These are phyloP conservation scores for Trichopria drosophilae DNA, from an alignment of 2,888 invertebrate species.

Conservation along the genomic window DNA sequence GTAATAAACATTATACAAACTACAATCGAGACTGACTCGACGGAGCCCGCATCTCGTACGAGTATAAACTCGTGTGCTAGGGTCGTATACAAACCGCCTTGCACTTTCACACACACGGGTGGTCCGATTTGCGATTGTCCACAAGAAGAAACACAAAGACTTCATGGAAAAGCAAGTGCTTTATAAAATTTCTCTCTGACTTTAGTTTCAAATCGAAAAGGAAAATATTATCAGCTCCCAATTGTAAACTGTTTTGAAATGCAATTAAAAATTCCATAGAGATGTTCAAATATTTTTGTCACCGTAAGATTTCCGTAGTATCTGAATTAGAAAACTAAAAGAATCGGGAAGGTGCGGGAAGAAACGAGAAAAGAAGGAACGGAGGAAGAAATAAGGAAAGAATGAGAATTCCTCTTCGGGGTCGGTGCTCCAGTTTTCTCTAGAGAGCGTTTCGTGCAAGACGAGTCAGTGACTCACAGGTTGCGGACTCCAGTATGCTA, in stretches of 20 bases:
- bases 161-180: not conserved
- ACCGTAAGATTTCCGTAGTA: slow-evolving; percentile 2
- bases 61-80: too few relatives aligned
- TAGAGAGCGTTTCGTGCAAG: slow-evolving; percentile 37
- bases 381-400: slow-evolving; percentile 18
- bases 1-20: too few relatives aligned
- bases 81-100: too few relatives aligned
- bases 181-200: not conserved
- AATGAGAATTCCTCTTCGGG: slow-evolving; percentile 29
- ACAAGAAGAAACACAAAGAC: not conserved
- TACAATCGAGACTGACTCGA: too few relatives aligned
- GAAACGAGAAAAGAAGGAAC: not conserved
- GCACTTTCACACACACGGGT: slow-evolving; percentile 46
- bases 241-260: slow-evolving; percentile 3
- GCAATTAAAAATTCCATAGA: not conserved
- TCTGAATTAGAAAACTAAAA: not conserved
- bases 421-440: slow-evolving; percentile 44
- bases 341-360: not conserved
- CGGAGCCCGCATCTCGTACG: too few relatives aligned
- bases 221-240: slow-evolving; percentile 7
- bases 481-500: slow-evolving; percentile 42
- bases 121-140: slow-evolving; percentile 33
- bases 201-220: slow-evolving; percentile 9
- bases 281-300: slow-evolving; percentile 2
- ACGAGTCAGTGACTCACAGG: slow-evolving; percentile 44